Percentiles rank a stretch among this genome's conserved stretches.
These are phyloP conservation scores for Troides aeacus DNA, from an alignment of 2,888 invertebrate genomes.

Conservation along the genomic window DNA sequence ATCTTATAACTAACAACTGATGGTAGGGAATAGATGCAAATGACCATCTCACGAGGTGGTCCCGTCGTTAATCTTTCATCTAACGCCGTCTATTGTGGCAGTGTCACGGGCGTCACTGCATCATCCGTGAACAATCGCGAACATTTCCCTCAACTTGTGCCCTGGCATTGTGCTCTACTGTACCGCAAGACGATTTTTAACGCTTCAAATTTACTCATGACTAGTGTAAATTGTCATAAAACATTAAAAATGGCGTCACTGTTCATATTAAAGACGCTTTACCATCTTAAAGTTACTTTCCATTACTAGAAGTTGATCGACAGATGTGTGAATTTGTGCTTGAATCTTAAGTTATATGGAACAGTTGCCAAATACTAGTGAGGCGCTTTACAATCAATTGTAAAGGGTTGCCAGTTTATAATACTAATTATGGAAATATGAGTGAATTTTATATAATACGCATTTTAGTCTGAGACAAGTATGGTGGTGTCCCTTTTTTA, in stretches of 20 bases:
- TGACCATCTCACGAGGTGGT: slow-evolving; percentile 52
- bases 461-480: too few species aligned
- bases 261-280: neutral
- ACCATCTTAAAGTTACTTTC: too few species aligned
- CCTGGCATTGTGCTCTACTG: slow-evolving; percentile 20
- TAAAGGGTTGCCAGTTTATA: too few species aligned
- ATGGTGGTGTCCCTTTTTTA: too few species aligned
- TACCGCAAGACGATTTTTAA: slow-evolving; percentile 33
- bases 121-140: slow-evolving; percentile 43
- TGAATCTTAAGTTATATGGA: too few species aligned
- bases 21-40: slow-evolving; percentile 35
- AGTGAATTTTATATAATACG: too few species aligned
- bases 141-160: slow-evolving; percentile 30
- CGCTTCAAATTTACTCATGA: slow-evolving; percentile 29
- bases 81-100: slow-evolving; percentile 50
- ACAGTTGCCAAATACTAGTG: too few species aligned
- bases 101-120: slow-evolving; percentile 52
- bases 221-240: slow-evolving; percentile 55
- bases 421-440: too few species aligned
- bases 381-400: neutral
- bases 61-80: slow-evolving; percentile 64
- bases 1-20: neutral
- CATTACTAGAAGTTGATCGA: too few species aligned
- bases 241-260: slow-evolving; percentile 16
- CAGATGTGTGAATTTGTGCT: too few species aligned